A percentile compares a stretch with the other conserved stretches of the same genome.
These are phyloP conservation scores for Metridium senile DNA, from an alignment of 92 coral and sea anemone species.

Conservation along the genomic window DNA sequence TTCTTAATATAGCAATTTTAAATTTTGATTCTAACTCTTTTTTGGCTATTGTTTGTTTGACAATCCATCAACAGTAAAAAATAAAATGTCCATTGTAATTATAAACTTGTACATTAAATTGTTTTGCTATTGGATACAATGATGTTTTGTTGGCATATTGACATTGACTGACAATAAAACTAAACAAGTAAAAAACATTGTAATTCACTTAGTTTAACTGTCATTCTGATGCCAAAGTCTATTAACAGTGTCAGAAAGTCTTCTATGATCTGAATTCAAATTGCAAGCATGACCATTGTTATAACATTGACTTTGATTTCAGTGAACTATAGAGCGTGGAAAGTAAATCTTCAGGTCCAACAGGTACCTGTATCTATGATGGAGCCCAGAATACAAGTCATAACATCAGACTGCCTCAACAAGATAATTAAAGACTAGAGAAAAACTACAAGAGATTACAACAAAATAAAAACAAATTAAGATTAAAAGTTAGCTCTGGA, in stretches of 20 bases:
- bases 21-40: too few species aligned
- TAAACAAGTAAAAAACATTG: neutral
- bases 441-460: neutral
- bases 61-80: too few species aligned
- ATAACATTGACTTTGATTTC: neutral
- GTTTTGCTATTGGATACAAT: neutral
- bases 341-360: neutral
- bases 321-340: neutral
- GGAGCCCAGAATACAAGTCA: neutral
- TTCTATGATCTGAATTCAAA: too few species aligned
- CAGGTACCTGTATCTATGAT: neutral
- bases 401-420: neutral
- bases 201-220: too few species aligned
- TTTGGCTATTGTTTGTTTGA: too few species aligned
- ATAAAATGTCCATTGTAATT: neutral
- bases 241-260: too few species aligned
- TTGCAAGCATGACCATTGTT: too few species aligned
- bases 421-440: neutral
- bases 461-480: neutral
- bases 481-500: too few species aligned
- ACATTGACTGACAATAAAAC: slow-evolving; percentile 18
- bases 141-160: neutral
- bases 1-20: too few species aligned
- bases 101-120: too few species aligned
- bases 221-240: too few species aligned